phyloP scores from a whole-genome alignment of 2,888 invertebrate species.

The Erannis defoliaria region DNA sequence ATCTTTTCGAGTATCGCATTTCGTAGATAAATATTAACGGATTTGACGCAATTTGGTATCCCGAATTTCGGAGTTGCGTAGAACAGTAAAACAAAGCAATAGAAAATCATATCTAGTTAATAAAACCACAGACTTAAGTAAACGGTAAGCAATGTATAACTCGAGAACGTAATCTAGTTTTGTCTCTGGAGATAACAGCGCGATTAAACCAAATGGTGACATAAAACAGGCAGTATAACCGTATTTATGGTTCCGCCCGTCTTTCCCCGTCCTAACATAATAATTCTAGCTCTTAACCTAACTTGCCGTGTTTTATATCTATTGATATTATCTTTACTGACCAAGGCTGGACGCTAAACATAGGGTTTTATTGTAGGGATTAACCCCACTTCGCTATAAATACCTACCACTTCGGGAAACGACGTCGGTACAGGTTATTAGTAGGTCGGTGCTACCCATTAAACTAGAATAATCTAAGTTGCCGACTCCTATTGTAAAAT shows the following conservation, averaged over 20 bases:
- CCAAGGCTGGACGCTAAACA: slow-evolving; percentile 10
- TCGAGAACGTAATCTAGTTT: slow-evolving; percentile 22
- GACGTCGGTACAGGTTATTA: background rate
- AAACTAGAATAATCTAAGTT: background rate
- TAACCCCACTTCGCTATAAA: background rate
- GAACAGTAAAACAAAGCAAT: too few relatives aligned
- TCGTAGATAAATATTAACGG: too few relatives aligned
- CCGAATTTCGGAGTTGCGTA: too few relatives aligned
- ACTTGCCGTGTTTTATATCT: slow-evolving; percentile 20
- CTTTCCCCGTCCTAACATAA: slow-evolving; percentile 38
- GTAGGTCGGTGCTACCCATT: background rate
- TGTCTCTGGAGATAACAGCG: slow-evolving; percentile 41
- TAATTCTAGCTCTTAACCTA: slow-evolving; percentile 23
- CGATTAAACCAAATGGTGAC: slow-evolving; percentile 54
- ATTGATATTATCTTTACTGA: slow-evolving; percentile 26
- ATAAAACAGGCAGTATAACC: slow-evolving; percentile 48
- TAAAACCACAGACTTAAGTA: background rate
- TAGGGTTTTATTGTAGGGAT: background rate
- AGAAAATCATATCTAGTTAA: background rate
- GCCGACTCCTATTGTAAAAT: too few relatives aligned
- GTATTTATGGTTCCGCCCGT: slow-evolving; percentile 44
- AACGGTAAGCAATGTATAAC: background rate
- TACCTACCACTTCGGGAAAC: background rate
- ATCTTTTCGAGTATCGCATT: too few relatives aligned
- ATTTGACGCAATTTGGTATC: too few relatives aligned